Evolutionary conservation across 2,797 vertebrate genomes (phyloP), one percentile per base, ranked within the genome.

Genomic region (Champsocephalus esox): DNA sequence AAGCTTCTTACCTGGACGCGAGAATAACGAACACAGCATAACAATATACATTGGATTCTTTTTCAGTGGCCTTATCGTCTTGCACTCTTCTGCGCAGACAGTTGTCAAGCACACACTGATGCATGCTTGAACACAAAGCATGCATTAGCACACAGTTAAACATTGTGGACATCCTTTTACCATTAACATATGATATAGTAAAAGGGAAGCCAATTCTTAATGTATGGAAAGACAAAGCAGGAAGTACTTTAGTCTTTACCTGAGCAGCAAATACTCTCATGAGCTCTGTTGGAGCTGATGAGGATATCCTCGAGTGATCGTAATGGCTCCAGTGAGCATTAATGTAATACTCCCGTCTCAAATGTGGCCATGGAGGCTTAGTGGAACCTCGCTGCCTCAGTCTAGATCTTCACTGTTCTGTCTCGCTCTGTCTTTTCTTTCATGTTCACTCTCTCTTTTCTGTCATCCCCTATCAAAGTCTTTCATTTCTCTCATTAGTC

Each of bases 321-420:
- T 71, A 79, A 80, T 80, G 79, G 83, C 85, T 86, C 85, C 79
- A 63, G 38, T 58, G 76, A 81, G 77, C 60, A 85, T 84, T 83
- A 80, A 60, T 74, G 8, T 84, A 79, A 87, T 71, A 34, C 78
- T 67, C 38, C 70, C 63, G 80, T 77, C 77, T 79, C 66, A 74
- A 34, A 63, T 41, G 34, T 28, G 14, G 69, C 3, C 7, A 70
- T 52, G 66, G 38, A 65, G 77, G 76, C 75, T 77, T 77, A 79
- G 4, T 62, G 48, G 50, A 69, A 81, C 43, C 62, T 60, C 69
- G 43, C 79, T 21, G 70, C 63, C 48, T 54, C 24, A 19, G 50
- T 67, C 48, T 52, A 21, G 12, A 54, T 34, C 56, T 73, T 65
- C 49, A 60, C n/a, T 52, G 67, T 58, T 52, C 60, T 56, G 38